Evolutionary conservation across 2,888 invertebrate species (phyloP), one percentile per base, ranked within the genome.

Genomic region (Perizoma flavofasciatum): DNA sequence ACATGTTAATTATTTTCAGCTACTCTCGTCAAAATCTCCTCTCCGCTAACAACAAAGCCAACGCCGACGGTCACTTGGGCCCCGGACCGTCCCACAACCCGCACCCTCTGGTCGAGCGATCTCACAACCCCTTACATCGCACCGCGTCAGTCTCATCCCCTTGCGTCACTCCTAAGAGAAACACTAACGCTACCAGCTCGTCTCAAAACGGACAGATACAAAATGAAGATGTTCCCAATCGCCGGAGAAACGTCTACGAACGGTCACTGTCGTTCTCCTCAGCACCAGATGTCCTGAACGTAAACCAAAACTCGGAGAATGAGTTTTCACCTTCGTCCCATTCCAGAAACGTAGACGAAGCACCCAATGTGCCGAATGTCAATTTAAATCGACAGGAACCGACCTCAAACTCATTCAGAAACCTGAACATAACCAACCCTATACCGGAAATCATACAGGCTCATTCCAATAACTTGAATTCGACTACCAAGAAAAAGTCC

Each of bases 1-100:
- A 44, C 22, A 44, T 2, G 22, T 43, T 22, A 5, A 11, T 44
- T 50, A 11, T 54, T 63, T 63, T 22, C 93, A 97, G 97, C 83
- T 97, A 97, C 85, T 97, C 97, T 41, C 95, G 97, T 54, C 97
- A 97, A 91, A 97, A 97, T 86, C 94, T 97, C 60, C 93, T 97
- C 48, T 96, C 96, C 44, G 94, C 95, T 55, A 94, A 88, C 77
- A 93, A 94, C 78, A 97, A 97, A 86, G 95, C 95, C 74, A 96
- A 95, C 77, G 95, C 96, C 71, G 94, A 93, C 57, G 83, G 86
- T 3, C 86, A 92, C 56, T 84, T 92, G 67, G 91, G 92, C 60
- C 82, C 78, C 45, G 83, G 81, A 6, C 76, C 78, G 35, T 72
- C 83, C 11, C 85, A 82, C 71, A 78, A 79, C 65, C 86, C 92